phyloP scores from a whole-genome alignment of 2,888 invertebrate species.

The Limenitis camilla region DNA sequence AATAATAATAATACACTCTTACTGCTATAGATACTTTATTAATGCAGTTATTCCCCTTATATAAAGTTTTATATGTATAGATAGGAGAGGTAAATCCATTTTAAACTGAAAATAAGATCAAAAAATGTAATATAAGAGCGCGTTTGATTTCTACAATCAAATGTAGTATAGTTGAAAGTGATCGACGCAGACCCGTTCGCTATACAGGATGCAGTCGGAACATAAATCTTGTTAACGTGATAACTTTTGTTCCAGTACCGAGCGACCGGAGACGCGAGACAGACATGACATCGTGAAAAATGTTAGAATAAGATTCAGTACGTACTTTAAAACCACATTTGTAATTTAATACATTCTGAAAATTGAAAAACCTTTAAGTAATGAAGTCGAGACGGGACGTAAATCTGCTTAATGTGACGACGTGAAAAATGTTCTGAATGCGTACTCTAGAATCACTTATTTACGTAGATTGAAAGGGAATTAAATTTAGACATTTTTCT shows the following conservation, averaged over 20 bases:
- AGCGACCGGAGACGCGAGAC: conserved; percentile 41
- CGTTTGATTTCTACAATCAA: conserved; percentile 9
- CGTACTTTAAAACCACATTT: conserved; percentile 25
- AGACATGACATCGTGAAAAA: conserved; percentile 45
- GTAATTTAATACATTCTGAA: conserved; percentile 25
- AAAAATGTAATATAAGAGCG: no score
- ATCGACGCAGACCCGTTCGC: conserved; percentile 22
- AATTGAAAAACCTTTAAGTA: conserved; percentile 35
- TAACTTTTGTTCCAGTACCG: conserved; percentile 41
- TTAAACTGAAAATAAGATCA: no score
- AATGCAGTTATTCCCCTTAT: no score
- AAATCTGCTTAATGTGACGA: conserved; percentile 45
- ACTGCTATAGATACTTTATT: no score
- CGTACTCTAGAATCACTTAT: conserved; percentile 30
- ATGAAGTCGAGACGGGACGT: conserved; percentile 38
- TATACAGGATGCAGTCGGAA: conserved; percentile 31
- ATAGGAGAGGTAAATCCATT: no score
- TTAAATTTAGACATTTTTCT: conserved; percentile 21
- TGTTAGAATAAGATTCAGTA: conserved; percentile 28
- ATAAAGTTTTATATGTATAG: no score
- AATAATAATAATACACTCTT: no score
- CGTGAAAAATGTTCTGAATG: conserved; percentile 44
- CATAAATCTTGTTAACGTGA: conserved; percentile 41
- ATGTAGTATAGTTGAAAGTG: conserved; percentile 24
- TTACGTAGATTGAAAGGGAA: conserved; percentile 22